Evolutionary conservation across 2,113 vertebrate species (phyloP), one percentile per base, ranked within the genome.

Genomic region (Leptocoma aspasia): DNA sequence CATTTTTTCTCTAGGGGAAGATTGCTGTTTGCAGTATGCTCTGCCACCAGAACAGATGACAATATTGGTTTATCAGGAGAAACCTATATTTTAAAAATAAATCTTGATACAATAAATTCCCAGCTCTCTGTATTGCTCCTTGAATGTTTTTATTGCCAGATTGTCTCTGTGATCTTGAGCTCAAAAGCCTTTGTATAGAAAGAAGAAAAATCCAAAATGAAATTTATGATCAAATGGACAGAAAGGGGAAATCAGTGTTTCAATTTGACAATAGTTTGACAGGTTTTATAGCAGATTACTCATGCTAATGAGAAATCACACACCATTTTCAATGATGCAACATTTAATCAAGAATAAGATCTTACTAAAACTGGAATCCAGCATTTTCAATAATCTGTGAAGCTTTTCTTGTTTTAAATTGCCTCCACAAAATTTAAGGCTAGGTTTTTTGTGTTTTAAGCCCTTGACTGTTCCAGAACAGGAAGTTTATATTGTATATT

Each of bases 61-160:
- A 96, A 80, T 94, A 94, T 97, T 97, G 94, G 94, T 97, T 95
- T 97, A 96, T 93, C 92, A 83, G 76, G 57, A 96, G 90, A 95
- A 93, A 82, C 70, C 56, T 89, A 41, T 94, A 94, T 96, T 96
- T 97, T 94, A 95, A 93, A 95, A 96, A 71, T 94, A 96, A 94
- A 95, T 90, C 89, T 81, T 90, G 76, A 93, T 92, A 91, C 81
- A 93, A 95, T 92, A 96, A 90, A 95, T 96, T 95, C 70, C 42
- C 76, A 82, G 61, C 66, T 90, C 86, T 82, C 93, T 86, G 44
- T 93, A 59, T 81, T 88, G 56, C 59, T 88, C 86, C 92, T 83
- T 91, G 75, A 84, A 80, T 82, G 59, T 90, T 86, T 92, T 95
- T 94, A 89, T 86, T 94, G 82, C 86, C 66, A 72, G 82, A 69